Percentiles rank a stretch among this genome's conserved stretches.
Evolutionary conservation across 2,113 vertebrate genomes (phyloP).

Genomic region (Psilopogon haemacephalus): DNA sequence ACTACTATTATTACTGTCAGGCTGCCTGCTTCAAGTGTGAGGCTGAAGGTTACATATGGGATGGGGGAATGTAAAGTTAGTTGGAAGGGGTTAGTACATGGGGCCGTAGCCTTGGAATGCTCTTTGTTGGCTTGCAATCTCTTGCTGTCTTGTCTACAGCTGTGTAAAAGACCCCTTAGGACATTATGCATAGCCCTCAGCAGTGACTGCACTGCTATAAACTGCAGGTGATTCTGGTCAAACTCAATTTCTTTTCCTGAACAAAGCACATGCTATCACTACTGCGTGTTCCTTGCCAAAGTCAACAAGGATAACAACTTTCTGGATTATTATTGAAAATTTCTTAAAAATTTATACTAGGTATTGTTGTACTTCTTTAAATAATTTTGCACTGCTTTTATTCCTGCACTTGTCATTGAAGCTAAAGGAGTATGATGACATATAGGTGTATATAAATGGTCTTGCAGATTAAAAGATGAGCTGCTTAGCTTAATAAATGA

Average conservation of each 20-base stretch:
- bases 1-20: constrained; percentile 81
- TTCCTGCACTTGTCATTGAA: background rate
- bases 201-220: constrained; percentile 62
- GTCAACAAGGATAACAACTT: constrained; percentile 66
- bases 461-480: background rate
- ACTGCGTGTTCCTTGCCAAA: constrained; percentile 67
- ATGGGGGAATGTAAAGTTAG: constrained; percentile 61
- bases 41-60: constrained; percentile 83
- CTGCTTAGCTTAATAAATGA: background rate
- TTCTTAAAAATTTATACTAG: constrained; percentile 15
- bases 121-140: constrained; percentile 49
- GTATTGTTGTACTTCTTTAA: constrained; percentile 6
- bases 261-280: constrained; percentile 21
- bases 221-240: constrained; percentile 78
- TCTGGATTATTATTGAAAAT: constrained; percentile 53
- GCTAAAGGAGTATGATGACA: background rate
- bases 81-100: constrained; percentile 52
- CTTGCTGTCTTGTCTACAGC: constrained; percentile 67
- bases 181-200: constrained; percentile 25
- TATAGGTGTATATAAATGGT: background rate
- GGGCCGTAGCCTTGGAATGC: constrained; percentile 24
- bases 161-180: constrained; percentile 54
- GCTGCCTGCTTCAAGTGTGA: constrained; percentile 61
- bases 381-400: background rate
- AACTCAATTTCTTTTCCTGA: constrained; percentile 62